A percentile compares a stretch with the other conserved stretches of the same genome.
Conservation (phyloP, 2,888 invertebrate genomes). For the Strigamia transsilvanica region DNA sequence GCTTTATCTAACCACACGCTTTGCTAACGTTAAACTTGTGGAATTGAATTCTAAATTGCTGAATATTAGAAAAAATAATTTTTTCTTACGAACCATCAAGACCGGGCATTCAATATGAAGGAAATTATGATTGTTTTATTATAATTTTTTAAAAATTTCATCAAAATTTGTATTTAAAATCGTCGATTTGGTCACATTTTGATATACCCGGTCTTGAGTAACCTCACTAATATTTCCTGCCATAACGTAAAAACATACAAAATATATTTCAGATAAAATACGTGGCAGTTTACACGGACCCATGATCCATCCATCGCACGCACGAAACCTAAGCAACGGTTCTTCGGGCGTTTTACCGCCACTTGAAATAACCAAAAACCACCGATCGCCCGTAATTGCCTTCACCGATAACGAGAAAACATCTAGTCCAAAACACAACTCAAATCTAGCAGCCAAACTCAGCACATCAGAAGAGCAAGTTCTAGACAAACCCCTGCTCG, state of each 20-base stretch:
- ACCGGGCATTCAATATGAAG: too few species aligned
- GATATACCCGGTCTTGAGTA: too few species aligned
- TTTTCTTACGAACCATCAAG: neutral
- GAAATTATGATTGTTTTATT: too few species aligned
- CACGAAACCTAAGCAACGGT: neutral
- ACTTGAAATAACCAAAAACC: neutral
- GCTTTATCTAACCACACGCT: neutral
- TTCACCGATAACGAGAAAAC: slow-evolving; percentile 7
- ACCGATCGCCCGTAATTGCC: neutral
- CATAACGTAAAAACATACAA: neutral
- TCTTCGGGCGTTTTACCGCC: neutral
- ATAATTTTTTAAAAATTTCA: too few species aligned
- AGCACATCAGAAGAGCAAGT: neutral
- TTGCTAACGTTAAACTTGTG: neutral
- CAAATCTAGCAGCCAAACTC: neutral
- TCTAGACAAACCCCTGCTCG: neutral
- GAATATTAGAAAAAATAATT: neutral
- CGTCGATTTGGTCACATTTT: too few species aligned
- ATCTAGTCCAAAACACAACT: slow-evolving; percentile 30
- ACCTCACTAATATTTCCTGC: too few species aligned
- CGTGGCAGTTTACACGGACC: slow-evolving; percentile 24
- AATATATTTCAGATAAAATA: neutral
- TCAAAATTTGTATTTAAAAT: too few species aligned
- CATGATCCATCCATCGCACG: neutral
- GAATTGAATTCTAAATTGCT: neutral